Base-by-base conservation (phyloP, 2,888 invertebrate species). In the Coleophora flavipennella region DNA sequence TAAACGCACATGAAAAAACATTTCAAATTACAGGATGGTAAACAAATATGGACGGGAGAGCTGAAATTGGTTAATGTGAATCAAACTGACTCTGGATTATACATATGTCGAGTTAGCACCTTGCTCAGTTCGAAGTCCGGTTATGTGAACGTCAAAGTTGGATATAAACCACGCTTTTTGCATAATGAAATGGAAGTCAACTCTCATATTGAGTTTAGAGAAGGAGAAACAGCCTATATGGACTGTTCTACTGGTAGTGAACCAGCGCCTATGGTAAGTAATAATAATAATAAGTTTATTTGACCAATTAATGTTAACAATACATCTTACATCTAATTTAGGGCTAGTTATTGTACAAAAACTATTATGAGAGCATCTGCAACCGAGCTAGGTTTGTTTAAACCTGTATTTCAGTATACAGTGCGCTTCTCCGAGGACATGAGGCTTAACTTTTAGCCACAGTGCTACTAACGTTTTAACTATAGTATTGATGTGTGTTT, bases 51-150 rank as follows among this genome's bases (percentile, higher is more conserved):
- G 0, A 34, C 8, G 0, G 53, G 51, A 1, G 51, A 63, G 32
- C 35, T 69, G 1, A 43, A 26, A 2, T 40, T 76, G 3, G 28
- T n/a, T 1, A 50, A 55, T 8, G 55, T 55, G 0, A 49, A 42
- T 29, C 1, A 25, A 6, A 34, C 40, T 1, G 67, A 76, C 20
- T 43, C 58, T 0, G 77, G 73, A 0, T 25, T 58, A 0, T 77
- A 77, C 39, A 64, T 59, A 0, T 77, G 77, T 38, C 58, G 69
- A 10, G 60, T 73, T 0, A 67, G 63, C 39, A 51, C 51, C 33
- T 53, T 56, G 1, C 11, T 9, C 0, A 50, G 33, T 1, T 52
- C 68, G 0, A 35, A 33, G 0, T 56, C 65, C 6, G 53, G 44
- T 1, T 46, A 57, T 27, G 53, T 52, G 1, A 36, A 44, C 11